phyloP scores from a whole-genome alignment of 2,888 invertebrate genomes.

The Nomada fucata region DNA sequence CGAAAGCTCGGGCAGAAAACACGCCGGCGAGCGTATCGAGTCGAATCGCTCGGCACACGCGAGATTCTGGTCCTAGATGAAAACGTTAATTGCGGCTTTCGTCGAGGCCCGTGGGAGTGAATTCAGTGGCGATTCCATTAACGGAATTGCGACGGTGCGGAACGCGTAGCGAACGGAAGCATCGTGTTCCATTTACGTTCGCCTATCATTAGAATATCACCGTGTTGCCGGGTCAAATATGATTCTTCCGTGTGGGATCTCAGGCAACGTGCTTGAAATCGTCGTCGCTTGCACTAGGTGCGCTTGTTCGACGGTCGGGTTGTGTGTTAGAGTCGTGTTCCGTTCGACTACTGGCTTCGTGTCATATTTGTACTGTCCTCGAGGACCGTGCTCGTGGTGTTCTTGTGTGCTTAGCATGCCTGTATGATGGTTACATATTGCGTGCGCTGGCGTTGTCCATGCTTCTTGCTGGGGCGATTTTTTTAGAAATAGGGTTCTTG shows the following conservation, averaged over 20 bases:
- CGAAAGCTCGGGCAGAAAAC: not conserved
- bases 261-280: no score
- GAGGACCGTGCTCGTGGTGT: not conserved
- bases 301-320: not conserved
- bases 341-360: constrained; percentile 27
- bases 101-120: constrained; percentile 2
- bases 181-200: constrained; percentile 7
- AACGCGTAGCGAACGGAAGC: not conserved
- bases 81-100: constrained; percentile 20
- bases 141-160: constrained; percentile 10
- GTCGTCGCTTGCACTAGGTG: not conserved
- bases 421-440: constrained; percentile 17
- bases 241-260: not conserved
- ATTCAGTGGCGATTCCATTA: constrained; percentile 32
- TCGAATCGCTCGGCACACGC: constrained; percentile 23
- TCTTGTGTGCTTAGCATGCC: constrained; percentile 6
- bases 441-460: constrained; percentile 1
- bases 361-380: constrained; percentile 29
- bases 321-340: not conserved
- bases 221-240: not conserved
- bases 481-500: not conserved
- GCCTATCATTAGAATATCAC: constrained; percentile 17
- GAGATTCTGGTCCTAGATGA: constrained; percentile 9
- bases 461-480: not conserved
- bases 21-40: not conserved